phyloP scores from a whole-genome alignment of 2,113 vertebrate genomes.

The Hemiprocne comata region DNA sequence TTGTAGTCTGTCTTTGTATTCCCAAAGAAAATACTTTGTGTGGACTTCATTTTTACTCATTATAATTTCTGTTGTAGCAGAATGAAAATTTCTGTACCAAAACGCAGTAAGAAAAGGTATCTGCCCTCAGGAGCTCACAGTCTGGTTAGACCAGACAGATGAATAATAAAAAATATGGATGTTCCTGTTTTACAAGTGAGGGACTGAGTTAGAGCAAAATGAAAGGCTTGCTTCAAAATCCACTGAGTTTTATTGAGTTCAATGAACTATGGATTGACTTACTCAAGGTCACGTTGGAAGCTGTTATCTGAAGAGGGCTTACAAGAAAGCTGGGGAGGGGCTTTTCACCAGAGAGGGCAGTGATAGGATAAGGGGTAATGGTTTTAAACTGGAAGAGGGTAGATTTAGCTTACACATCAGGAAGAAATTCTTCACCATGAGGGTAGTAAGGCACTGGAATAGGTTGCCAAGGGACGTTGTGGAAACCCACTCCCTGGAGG shows the following conservation, averaged over 20 bases:
- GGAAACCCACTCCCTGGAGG: too few relatives aligned
- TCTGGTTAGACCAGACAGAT: neutral
- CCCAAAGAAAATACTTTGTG: neutral
- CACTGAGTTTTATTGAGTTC: neutral
- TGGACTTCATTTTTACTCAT: neutral
- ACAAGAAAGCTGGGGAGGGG: too few relatives aligned
- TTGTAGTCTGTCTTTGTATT: neutral
- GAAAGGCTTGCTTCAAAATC: slow-evolving; percentile 1
- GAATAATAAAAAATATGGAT: neutral
- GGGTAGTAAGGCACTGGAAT: too few relatives aligned
- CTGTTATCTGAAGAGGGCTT: neutral
- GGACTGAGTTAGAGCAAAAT: neutral
- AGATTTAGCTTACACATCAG: too few relatives aligned
- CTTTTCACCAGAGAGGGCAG: too few relatives aligned
- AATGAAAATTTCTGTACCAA: neutral
- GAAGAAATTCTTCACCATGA: too few relatives aligned
- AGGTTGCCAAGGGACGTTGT: too few relatives aligned
- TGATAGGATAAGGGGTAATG: too few relatives aligned
- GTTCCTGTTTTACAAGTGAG: neutral
- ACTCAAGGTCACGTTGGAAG: neutral
- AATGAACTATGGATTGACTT: neutral
- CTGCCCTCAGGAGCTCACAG: neutral
- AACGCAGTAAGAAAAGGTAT: neutral
- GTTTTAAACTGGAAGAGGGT: too few relatives aligned
- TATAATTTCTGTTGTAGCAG: neutral